These are phyloP conservation scores for Stegodyphus mimosarum DNA, from an alignment of 1,140 invertebrate species.

Conservation along the genomic window DNA sequence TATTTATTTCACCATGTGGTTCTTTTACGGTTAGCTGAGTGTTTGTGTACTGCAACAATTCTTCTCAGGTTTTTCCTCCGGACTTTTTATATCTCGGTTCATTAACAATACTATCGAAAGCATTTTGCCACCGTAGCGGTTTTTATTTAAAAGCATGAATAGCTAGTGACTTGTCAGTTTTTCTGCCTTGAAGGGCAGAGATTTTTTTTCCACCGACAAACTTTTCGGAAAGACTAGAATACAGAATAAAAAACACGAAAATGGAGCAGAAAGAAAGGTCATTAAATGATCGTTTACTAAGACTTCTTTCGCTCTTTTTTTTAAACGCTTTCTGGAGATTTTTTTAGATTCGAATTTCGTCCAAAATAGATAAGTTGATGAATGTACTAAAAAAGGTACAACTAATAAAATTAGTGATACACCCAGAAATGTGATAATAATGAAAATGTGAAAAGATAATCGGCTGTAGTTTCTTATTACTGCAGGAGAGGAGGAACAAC, in stretches of 20 bases:
- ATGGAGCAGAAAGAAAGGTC: conserved; percentile 28
- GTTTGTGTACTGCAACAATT: conserved; percentile 2
- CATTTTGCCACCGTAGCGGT: conserved; percentile 27
- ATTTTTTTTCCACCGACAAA: neutral
- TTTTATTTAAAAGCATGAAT: conserved; percentile 29
- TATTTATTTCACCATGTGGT: neutral
- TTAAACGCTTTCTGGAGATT: too few species aligned
- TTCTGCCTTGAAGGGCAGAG: conserved; percentile 1
- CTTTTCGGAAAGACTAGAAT: neutral
- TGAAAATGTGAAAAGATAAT: too few species aligned
- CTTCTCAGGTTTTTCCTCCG: neutral
- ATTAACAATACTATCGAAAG: conserved; percentile 49
- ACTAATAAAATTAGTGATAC: too few species aligned
- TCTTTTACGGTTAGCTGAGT: conserved; percentile 13
- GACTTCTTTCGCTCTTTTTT: neutral
- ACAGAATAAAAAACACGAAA: neutral
- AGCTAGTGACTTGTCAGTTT: conserved; percentile 29
- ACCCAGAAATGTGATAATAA: too few species aligned
- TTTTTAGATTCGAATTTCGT: too few species aligned
- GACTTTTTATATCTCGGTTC: conserved; percentile 26
- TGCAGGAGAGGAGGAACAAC: too few species aligned
- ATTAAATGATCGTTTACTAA: conserved; percentile 35
- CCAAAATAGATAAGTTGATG: too few species aligned
- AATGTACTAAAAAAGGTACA: too few species aligned
- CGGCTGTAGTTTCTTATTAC: too few species aligned